A percentile compares a stretch with the other conserved stretches of the same genome.
Conservation (phyloP, 2,113 vertebrate species). For the Atrichornis clamosus region DNA sequence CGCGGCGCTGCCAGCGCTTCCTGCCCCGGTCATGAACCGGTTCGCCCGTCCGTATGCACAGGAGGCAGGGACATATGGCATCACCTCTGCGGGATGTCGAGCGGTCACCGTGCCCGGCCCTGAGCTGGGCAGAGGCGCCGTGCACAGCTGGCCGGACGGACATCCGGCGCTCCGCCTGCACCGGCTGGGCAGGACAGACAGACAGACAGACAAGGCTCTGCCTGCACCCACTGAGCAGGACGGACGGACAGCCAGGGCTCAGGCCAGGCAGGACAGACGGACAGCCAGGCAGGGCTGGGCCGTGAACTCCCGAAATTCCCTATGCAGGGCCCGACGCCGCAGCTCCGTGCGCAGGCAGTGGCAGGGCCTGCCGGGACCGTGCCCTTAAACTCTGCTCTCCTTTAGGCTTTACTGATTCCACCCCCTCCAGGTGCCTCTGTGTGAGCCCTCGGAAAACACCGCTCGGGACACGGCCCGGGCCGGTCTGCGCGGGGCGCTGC, state of each 20-base stretch:
- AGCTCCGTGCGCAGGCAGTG: neutral
- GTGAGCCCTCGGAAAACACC: neutral
- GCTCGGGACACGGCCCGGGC: neutral
- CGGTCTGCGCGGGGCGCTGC: neutral
- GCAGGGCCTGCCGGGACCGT: neutral
- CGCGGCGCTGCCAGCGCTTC: neutral
- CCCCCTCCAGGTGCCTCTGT: fast-evolving
- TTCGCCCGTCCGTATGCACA: neutral
- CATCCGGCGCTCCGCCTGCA: neutral
- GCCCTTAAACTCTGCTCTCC: neutral
- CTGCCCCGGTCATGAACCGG: neutral
- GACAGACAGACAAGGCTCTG: neutral
- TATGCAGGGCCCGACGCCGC: too few species aligned
- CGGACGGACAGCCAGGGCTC: too few species aligned
- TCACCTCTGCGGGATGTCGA: neutral
- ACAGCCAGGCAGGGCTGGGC: neutral
- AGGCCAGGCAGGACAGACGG: neutral
- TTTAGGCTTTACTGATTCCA: fast-evolving
- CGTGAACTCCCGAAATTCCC: fast-evolving
- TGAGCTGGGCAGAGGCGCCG: neutral
- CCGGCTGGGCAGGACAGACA: neutral
- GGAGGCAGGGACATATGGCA: neutral
- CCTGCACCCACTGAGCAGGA: neutral
- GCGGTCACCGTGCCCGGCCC: neutral
- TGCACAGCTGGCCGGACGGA: neutral